Evolutionary conservation across 1,140 invertebrate species (phyloP).

Genomic region (Lutraria rhynchaena): DNA sequence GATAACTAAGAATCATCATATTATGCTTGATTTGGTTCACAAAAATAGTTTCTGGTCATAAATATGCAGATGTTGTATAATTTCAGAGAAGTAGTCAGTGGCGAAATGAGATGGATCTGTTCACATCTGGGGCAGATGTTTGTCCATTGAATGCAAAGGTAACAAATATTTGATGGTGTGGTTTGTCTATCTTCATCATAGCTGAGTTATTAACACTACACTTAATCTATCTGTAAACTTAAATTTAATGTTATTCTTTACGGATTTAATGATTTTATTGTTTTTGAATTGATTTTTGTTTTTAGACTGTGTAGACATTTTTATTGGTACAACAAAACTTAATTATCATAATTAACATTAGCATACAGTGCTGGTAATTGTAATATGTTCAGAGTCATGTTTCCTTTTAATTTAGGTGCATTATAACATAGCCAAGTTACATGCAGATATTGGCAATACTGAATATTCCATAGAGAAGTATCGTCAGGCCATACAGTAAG

Average conservation of each 20-base stretch:
- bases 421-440: conserved; percentile 96
- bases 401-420: conserved; percentile 85
- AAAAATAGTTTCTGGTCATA: no score
- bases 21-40: no score
- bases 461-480: conserved; percentile 90
- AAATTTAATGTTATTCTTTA: no score
- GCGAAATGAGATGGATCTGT: conserved; percentile 85
- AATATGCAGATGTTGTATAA: conserved; percentile 67
- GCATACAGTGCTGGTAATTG: background rate
- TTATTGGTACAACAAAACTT: background rate
- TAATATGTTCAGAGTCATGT: conserved; percentile 23
- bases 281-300: no score
- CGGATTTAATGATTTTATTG: no score
- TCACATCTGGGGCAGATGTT: conserved; percentile 78
- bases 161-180: no score
- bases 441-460: conserved; percentile 89
- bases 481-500: conserved; percentile 88
- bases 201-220: no score
- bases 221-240: no score
- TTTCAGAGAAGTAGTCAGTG: conserved; percentile 89
- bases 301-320: no score
- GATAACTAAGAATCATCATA: no score
- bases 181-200: no score
- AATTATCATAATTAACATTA: conserved; percentile 4
- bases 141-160: conserved; percentile 91